These are phyloP conservation scores for Chinchilla lanigera DNA, from an alignment of 2,113 vertebrate genomes.

Conservation along the genomic window DNA sequence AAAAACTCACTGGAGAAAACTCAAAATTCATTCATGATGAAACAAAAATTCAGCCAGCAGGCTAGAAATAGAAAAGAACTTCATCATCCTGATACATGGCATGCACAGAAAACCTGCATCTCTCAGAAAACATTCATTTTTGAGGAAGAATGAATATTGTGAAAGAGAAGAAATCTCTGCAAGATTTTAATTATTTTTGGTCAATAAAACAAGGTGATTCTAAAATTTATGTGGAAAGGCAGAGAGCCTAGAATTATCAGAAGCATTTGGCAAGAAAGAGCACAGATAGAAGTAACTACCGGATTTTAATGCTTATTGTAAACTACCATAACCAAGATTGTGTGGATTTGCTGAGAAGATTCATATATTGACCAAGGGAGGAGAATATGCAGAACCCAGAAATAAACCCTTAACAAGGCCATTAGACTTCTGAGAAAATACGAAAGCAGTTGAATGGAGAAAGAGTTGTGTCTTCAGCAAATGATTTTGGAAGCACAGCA, in stretches of 20 bases:
- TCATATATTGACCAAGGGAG: neutral
- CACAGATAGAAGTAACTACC: neutral
- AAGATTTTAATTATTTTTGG: neutral
- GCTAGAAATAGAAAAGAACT: neutral
- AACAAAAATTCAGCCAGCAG: neutral
- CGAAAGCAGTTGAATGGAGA: neutral
- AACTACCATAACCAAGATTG: neutral
- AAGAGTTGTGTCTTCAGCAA: neutral
- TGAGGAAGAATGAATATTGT: neutral
- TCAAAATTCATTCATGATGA: neutral
- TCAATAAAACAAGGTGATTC: neutral
- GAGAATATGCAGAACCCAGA: neutral
- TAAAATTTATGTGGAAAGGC: neutral
- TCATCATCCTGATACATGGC: neutral
- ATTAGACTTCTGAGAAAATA: neutral
- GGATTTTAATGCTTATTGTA: neutral
- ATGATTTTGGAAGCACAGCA: neutral
- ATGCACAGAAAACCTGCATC: neutral
- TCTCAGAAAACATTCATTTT: neutral
- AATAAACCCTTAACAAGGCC: neutral
- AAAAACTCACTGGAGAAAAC: neutral
- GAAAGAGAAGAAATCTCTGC: neutral
- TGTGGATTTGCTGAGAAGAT: neutral
- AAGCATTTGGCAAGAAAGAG: neutral
- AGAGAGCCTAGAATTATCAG: neutral